Percentiles rank a stretch among this genome's conserved stretches.
These are phyloP conservation scores for Mionectes olivaceus DNA, from an alignment of 2,797 vertebrate genomes.

Conservation along the genomic window DNA sequence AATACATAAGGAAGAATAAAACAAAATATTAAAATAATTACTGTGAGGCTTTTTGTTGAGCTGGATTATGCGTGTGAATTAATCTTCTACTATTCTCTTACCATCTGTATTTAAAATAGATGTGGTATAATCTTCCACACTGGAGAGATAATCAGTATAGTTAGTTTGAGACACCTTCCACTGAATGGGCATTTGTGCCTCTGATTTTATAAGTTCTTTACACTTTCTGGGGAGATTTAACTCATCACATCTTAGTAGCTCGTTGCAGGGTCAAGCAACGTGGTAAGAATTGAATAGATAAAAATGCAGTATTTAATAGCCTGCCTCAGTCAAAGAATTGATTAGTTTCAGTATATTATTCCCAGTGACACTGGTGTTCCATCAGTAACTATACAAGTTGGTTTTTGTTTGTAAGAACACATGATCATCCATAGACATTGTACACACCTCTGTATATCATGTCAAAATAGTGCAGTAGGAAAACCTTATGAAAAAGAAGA, in stretches of 20 bases:
- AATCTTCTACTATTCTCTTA: neutral
- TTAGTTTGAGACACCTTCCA: neutral
- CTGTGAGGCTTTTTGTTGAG: neutral
- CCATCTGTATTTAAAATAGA: neutral
- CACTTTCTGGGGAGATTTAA: neutral
- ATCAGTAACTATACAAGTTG: neutral
- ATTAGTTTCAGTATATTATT: neutral
- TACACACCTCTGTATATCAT: neutral
- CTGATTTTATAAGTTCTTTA: neutral
- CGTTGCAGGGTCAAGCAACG: neutral
- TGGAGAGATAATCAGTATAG: neutral
- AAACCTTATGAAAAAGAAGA: neutral
- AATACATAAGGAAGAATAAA: neutral
- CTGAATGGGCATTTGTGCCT: neutral
- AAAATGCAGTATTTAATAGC: neutral
- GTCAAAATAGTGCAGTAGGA: neutral
- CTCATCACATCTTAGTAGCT: neutral
- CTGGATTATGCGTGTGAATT: conserved; percentile 14
- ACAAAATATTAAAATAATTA: neutral
- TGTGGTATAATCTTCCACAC: neutral
- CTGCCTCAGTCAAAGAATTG: neutral
- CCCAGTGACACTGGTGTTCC: neutral
- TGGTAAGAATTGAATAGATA: neutral
- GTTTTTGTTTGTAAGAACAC: neutral
- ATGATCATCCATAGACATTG: no score